phyloP scores from a whole-genome alignment of 35 echinoderm and acorn worm species.

The Holothuria glaberrima region DNA sequence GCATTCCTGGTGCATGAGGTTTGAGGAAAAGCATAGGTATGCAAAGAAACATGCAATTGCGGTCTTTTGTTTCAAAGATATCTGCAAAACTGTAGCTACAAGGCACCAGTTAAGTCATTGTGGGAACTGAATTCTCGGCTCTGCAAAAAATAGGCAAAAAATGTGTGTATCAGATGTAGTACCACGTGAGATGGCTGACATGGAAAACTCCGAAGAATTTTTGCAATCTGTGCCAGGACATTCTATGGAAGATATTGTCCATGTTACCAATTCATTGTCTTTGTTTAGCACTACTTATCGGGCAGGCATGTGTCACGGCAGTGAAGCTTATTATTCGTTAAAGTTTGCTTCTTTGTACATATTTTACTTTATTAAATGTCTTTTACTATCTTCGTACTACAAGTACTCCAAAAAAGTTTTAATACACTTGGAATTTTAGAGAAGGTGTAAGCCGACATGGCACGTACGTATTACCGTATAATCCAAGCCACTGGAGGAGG shows the following conservation, averaged over 20 bases:
- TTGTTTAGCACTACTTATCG: constrained; percentile 35
- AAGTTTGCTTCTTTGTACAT: too few species aligned
- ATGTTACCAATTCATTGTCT: constrained; percentile 17
- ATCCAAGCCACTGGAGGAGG: too few species aligned
- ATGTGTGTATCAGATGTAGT: constrained; percentile 18
- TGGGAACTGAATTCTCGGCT: background rate
- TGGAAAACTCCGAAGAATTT: constrained; percentile 36
- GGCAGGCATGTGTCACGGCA: too few species aligned
- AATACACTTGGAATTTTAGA: too few species aligned
- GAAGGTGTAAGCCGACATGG: too few species aligned
- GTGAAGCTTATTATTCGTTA: too few species aligned
- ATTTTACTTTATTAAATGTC: too few species aligned
- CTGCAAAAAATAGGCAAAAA: background rate
- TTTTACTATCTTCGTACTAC: too few species aligned
- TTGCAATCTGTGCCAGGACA: constrained; percentile 34
- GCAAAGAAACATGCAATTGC: constrained; percentile 28
- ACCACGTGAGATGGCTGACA: background rate
- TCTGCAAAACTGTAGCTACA: constrained; percentile 50
- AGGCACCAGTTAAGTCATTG: constrained; percentile 53
- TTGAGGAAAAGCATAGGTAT: constrained; percentile 63
- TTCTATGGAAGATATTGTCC: constrained; percentile 19
- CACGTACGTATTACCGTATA: too few species aligned
- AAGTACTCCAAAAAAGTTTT: too few species aligned
- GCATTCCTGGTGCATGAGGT: constrained; percentile 63
- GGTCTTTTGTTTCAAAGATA: constrained; percentile 36